Conservation (phyloP, 2,113 vertebrate genomes). For the Chamaetylas fuelleborni region DNA sequence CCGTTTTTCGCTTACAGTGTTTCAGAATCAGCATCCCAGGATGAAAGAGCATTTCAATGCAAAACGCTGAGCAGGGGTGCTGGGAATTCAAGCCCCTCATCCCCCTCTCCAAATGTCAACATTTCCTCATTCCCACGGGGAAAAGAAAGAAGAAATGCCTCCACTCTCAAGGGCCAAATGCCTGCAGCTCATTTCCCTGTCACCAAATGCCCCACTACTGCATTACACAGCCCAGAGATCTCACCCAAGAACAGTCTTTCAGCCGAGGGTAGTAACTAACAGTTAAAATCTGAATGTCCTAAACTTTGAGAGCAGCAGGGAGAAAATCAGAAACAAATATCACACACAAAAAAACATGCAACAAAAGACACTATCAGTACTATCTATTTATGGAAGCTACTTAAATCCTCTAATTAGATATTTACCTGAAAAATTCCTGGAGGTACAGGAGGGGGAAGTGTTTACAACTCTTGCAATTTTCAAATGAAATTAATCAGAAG, state of each 20-base stretch:
- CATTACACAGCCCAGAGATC: not conserved
- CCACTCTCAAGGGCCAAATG: slow-evolving; percentile 1
- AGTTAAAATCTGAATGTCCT: not conserved
- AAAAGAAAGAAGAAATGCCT: slow-evolving; percentile 38
- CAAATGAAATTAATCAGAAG: not conserved
- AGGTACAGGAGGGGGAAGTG: not conserved
- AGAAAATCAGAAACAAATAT: not conserved
- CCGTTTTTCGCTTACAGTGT: not conserved
- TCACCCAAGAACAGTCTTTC: not conserved
- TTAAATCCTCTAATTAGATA: not conserved
- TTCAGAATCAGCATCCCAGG: not conserved
- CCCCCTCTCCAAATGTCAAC: slow-evolving; percentile 32
- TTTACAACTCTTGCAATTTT: not conserved
- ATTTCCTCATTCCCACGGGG: not conserved
- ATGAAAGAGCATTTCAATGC: not conserved
- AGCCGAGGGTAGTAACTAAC: not conserved
- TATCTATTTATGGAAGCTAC: not conserved
- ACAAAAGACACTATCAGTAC: not conserved
- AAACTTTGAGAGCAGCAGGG: not conserved
- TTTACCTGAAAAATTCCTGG: not conserved
- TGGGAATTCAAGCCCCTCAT: slow-evolving; percentile 17
- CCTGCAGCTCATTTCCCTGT: slow-evolving; percentile 36
- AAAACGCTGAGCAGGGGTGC: not conserved
- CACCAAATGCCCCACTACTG: slow-evolving; percentile 14
- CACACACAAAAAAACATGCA: not conserved